phyloP scores from a whole-genome alignment of 1,140 invertebrate species.

The Listronotus oregonensis region DNA sequence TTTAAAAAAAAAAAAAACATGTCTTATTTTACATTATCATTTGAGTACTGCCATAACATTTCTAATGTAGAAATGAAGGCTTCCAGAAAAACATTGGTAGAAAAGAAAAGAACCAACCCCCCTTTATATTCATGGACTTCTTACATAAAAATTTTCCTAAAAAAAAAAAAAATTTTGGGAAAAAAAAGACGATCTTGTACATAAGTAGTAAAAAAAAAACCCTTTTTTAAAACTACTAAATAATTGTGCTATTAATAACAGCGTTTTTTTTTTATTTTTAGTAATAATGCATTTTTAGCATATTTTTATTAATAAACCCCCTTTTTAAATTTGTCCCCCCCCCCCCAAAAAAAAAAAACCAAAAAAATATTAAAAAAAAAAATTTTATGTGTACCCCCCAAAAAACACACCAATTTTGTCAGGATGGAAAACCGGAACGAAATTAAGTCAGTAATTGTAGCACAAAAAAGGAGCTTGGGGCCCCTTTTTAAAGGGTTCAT shows the following conservation, averaged over 20 bases:
- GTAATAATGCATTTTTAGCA: too few relatives aligned
- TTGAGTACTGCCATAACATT: slow-evolving; percentile 61
- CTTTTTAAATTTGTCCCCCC: too few relatives aligned
- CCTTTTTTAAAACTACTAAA: too few relatives aligned
- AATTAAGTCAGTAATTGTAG: slow-evolving; percentile 67
- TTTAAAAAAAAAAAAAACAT: too few relatives aligned
- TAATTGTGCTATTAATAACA: too few relatives aligned
- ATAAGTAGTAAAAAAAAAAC: too few relatives aligned
- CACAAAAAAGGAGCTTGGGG: slow-evolving; percentile 67
- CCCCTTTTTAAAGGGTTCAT: slow-evolving; percentile 54
- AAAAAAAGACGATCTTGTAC: too few relatives aligned
- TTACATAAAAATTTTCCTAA: slow-evolving; percentile 76
- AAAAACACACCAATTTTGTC: slow-evolving; percentile 74
- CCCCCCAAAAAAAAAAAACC: too few relatives aligned
- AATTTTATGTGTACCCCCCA: slow-evolving; percentile 56
- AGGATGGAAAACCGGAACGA: slow-evolving; percentile 66
- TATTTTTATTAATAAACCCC: too few relatives aligned
- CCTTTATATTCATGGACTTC: slow-evolving; percentile 78
- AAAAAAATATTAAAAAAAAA: too few relatives aligned
- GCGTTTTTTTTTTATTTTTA: too few relatives aligned
- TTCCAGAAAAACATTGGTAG: slow-evolving; percentile 72
- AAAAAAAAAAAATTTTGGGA: too few relatives aligned
- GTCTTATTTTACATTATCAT: slow-evolving; percentile 47
- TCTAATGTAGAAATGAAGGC: slow-evolving; percentile 72
- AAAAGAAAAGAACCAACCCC: slow-evolving; percentile 79